Evolutionary conservation across 2,113 vertebrate species (phyloP).

Genomic region (Prinia subflava): DNA sequence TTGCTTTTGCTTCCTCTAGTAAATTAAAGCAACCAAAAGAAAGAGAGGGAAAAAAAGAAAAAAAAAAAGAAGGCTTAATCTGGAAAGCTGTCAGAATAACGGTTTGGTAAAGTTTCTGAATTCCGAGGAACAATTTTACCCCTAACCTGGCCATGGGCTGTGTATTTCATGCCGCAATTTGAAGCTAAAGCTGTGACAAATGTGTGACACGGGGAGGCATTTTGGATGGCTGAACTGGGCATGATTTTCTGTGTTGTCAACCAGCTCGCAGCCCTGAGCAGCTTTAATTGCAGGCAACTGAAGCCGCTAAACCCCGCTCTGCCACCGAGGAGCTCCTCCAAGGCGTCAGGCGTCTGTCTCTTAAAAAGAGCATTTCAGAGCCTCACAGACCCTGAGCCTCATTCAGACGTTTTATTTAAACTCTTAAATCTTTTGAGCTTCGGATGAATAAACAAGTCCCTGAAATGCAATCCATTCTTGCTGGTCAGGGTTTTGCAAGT

Average conservation of each 20-base stretch:
- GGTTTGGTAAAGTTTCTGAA: conserved; percentile 19
- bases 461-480: conserved; percentile 52
- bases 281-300: conserved; percentile 25
- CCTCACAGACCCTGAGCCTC: conserved; percentile 1
- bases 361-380: conserved; percentile 54
- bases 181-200: conserved; percentile 68
- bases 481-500: conserved; percentile 43
- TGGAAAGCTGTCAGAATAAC: conserved; percentile 35
- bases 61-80: background rate
- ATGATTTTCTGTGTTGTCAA: conserved; percentile 36
- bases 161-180: conserved; percentile 53
- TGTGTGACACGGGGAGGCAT: background rate
- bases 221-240: background rate
- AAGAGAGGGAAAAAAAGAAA: background rate
- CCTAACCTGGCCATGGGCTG: conserved; percentile 62
- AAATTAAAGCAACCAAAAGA: conserved; percentile 64
- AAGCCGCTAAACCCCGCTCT: conserved; percentile 59
- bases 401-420: conserved; percentile 55
- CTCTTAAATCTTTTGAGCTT: conserved; percentile 62
- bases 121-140: conserved; percentile 23
- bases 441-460: conserved; percentile 1
- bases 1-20: conserved; percentile 76
- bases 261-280: conserved; percentile 46
- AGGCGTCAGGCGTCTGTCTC: conserved; percentile 65
- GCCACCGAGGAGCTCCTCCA: conserved; percentile 17